Evolutionary conservation across 2,797 vertebrate genomes (phyloP).

Genomic region (Borostomias antarcticus): DNA sequence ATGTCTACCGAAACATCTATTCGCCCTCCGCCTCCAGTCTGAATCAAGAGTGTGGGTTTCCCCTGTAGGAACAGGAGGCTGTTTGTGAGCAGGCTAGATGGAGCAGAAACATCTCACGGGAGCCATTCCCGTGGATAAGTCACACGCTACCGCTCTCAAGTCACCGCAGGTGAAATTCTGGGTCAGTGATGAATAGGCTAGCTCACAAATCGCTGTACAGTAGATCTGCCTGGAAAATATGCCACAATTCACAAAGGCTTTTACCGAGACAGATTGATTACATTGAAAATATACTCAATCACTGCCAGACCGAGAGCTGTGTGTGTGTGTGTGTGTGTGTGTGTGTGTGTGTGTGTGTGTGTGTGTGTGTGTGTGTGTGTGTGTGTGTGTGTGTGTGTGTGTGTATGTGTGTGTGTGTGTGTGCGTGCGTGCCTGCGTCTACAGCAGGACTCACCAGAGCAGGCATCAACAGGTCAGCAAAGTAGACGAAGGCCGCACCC

Average conservation of each 20-base stretch:
- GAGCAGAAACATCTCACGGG: not conserved
- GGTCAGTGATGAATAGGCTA: too few relatives aligned
- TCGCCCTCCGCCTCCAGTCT: too few relatives aligned
- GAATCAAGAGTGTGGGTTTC: not conserved
- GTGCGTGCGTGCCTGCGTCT: not conserved
- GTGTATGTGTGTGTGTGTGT: not conserved
- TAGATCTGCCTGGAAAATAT: too few relatives aligned
- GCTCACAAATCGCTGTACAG: too few relatives aligned
- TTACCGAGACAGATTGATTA: too few relatives aligned
- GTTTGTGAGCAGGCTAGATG: not conserved
- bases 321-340: not conserved
- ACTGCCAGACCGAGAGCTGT: too few relatives aligned
- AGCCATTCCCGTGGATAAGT: not conserved
- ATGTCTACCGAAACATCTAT: too few relatives aligned
- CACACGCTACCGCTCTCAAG: not conserved
- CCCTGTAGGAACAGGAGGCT: not conserved
- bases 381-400: too few relatives aligned
- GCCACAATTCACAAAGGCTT: too few relatives aligned
- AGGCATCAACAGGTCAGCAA: conserved; percentile 85
- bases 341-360: not conserved
- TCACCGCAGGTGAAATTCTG: too few relatives aligned
- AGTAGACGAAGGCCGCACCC: conserved; percentile 89
- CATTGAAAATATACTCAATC: too few relatives aligned
- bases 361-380: not conserved
- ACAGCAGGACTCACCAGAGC: conserved; percentile 79